Base-by-base conservation (phyloP, 53 echinoderm and acorn worm genomes). In the Luidia sarsii region DNA sequence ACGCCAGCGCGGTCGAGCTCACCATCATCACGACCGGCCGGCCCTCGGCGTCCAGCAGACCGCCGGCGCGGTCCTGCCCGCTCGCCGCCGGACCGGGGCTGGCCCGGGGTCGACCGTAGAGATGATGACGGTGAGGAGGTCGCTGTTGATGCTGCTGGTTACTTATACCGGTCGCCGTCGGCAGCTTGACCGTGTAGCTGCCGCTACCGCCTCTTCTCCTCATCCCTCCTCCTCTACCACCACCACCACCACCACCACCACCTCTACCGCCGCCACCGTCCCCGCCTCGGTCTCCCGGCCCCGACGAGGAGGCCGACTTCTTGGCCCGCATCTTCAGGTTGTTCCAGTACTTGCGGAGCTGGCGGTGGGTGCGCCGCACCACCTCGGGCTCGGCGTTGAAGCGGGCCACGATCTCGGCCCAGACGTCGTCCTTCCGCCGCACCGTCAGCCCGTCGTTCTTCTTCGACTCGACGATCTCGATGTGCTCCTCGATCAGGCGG, bases 251-350 rank as follows among this genome's bases (percentile, higher is more conserved):
- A n/a, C n/a, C n/a, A n/a, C n/a, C n/a, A n/a, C n/a, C n/a, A n/a
- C n/a, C n/a, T n/a, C n/a, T n/a, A n/a, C n/a, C n/a, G n/a, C n/a
- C n/a, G n/a, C n/a, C n/a, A n/a, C n/a, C n/a, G n/a, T n/a, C n/a
- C n/a, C n/a, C n/a, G n/a, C n/a, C n/a, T n/a, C n/a, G n/a, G n/a
- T n/a, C n/a, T n/a, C n/a, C n/a, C n/a, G n/a, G n/a, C n/a, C n/a
- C n/a, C n/a, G n/a, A n/a, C n/a, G n/a, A n/a, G n/a, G n/a, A 11
- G 3, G 14, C 18, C 3, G 77, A 77, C 50, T 77, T 77, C 77
- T 77, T 77, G 43, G 77, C 77, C 20, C 77, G 77, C 77, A 77
- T 77, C 46, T 77, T 77, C 51, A 77, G 32, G 77, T 77, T 77
- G 33, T 57, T 77, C 77, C 77, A 77, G 77, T 59, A 77, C 29